Evolutionary conservation across 2,113 vertebrate species (phyloP).

Genomic region (Chiloscyllium plagiosum): DNA sequence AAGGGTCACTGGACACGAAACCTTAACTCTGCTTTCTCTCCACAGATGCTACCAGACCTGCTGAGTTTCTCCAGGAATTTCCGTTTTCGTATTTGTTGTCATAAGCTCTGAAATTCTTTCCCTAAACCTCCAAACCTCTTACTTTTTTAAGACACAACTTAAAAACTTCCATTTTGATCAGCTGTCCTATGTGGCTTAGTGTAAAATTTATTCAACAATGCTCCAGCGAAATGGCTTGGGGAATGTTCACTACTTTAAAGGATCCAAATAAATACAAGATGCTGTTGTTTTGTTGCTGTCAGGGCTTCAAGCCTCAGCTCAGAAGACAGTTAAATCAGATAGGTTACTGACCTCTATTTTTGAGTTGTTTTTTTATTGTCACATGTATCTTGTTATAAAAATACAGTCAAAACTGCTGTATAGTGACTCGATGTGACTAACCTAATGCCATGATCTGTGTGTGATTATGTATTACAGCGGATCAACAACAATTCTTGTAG

Average conservation of each 20-base stretch:
- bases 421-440: neutral
- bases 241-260: neutral
- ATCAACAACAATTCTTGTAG: conserved; percentile 17
- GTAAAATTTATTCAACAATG: neutral
- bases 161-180: neutral
- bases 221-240: neutral
- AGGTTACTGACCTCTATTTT: neutral
- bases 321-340: neutral
- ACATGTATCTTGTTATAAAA: too few species aligned
- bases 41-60: too few species aligned
- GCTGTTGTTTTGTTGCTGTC: too few species aligned
- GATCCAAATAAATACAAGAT: too few species aligned
- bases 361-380: too few species aligned
- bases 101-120: neutral
- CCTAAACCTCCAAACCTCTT: neutral
- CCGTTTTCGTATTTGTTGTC: too few species aligned
- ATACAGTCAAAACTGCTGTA: too few species aligned
- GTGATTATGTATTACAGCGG: neutral
- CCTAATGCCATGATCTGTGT: neutral
- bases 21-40: too few species aligned
- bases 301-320: neutral
- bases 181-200: neutral
- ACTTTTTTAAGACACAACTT: neutral
- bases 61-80: too few species aligned
- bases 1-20: too few species aligned